phyloP scores from a whole-genome alignment of 2,113 vertebrate species.

The Pachypanchax playfairii region DNA sequence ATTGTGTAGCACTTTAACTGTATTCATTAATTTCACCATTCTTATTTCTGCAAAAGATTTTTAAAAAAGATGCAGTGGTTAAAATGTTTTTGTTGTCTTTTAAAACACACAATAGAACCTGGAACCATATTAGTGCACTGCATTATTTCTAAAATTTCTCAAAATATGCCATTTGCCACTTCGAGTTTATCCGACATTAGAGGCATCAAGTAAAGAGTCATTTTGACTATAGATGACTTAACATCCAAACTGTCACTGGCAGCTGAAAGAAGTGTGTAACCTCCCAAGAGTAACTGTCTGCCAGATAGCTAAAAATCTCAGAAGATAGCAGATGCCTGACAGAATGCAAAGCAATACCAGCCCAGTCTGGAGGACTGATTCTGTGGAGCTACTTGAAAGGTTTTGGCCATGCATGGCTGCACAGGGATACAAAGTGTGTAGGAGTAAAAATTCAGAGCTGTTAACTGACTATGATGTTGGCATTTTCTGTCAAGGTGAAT shows the following conservation, averaged over 20 bases:
- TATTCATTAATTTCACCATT: not conserved
- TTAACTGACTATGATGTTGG: conserved; percentile 45
- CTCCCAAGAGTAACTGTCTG: conserved; percentile 9
- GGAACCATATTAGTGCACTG: not conserved
- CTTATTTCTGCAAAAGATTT: too few relatives aligned
- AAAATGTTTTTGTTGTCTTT: not conserved
- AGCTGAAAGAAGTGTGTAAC: conserved; percentile 24
- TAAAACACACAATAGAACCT: not conserved
- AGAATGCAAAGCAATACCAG: conserved; percentile 35
- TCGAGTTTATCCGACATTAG: conserved; percentile 8
- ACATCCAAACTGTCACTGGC: conserved; percentile 1
- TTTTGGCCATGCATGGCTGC: conserved; percentile 31
- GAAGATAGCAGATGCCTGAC: conserved; percentile 34
- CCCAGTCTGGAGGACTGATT: conserved; percentile 25
- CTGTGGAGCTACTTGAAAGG: conserved; percentile 38
- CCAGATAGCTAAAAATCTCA: conserved; percentile 28
- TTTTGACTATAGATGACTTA: conserved; percentile 10
- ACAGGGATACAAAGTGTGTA: conserved; percentile 23
- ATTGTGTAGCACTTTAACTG: too few relatives aligned
- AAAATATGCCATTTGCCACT: not conserved
- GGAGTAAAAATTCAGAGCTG: conserved; percentile 27
- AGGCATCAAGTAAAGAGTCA: conserved; percentile 6
- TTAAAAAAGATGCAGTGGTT: not conserved
- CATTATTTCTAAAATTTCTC: too few relatives aligned
- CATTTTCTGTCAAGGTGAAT: conserved; percentile 35